These are phyloP conservation scores for Neomonachus schauinslandi DNA, from an alignment of 2,113 vertebrate genomes.

Conservation along the genomic window DNA sequence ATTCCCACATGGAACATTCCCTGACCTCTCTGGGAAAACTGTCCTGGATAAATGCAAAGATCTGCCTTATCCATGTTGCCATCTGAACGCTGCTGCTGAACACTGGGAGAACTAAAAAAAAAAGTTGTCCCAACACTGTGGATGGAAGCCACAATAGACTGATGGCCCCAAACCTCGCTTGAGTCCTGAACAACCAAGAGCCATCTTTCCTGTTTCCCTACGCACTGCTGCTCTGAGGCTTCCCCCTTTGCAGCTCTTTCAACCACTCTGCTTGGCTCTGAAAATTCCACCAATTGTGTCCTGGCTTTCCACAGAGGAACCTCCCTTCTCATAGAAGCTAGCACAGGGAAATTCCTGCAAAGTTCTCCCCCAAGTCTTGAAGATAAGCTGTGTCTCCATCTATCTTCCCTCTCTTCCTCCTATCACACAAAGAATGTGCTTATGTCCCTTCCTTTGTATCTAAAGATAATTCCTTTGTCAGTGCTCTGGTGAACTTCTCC, in stretches of 20 bases:
- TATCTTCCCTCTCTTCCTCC: neutral
- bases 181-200: neutral
- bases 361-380: neutral
- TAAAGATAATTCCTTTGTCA: neutral
- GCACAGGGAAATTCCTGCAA: neutral
- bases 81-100: neutral
- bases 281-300: neutral
- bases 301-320: neutral
- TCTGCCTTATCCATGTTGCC: neutral
- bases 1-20: neutral
- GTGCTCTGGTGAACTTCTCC: neutral
- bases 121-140: neutral
- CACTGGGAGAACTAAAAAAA: neutral
- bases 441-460: neutral
- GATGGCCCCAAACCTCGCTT: neutral
- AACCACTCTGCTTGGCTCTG: neutral
- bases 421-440: neutral
- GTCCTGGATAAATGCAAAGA: neutral
- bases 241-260: neutral
- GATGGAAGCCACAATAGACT: neutral
- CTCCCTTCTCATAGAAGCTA: neutral
- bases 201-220: neutral
- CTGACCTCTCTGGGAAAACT: neutral
- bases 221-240: rapidly evolving
- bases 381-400: neutral